A percentile compares a stretch with the other conserved stretches of the same genome.
These are phyloP conservation scores for Lytechinus variegatus DNA, from an alignment of 35 echinoderm and acorn worm genomes.

Conservation along the genomic window DNA sequence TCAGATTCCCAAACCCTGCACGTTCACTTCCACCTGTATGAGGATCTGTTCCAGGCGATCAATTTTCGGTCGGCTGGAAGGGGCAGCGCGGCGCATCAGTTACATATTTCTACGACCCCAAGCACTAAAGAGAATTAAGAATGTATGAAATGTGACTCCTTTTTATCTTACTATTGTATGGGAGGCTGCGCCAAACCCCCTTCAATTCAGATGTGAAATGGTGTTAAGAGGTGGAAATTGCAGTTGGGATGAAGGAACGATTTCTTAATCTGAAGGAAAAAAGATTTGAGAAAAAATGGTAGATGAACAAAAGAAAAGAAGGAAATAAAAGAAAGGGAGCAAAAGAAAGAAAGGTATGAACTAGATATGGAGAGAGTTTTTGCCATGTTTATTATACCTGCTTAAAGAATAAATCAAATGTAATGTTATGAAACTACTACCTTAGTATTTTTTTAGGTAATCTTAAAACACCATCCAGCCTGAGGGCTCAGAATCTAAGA, in stretches of 20 bases:
- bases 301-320: background rate
- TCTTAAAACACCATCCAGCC: background rate
- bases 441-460: too few relatives aligned
- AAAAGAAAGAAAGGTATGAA: background rate
- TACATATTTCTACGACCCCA: slow-evolving; percentile 38
- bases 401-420: too few relatives aligned
- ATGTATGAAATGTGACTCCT: slow-evolving; percentile 34
- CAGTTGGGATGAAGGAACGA: background rate
- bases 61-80: background rate
- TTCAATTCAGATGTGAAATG: slow-evolving; percentile 4
- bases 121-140: slow-evolving; percentile 8
- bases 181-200: background rate
- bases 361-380: too few relatives aligned
- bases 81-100: slow-evolving; percentile 24
- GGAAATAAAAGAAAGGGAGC: background rate
- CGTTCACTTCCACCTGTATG: slow-evolving; percentile 19
- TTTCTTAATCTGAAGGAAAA: background rate
- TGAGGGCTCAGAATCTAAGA: background rate
- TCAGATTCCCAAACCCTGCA: slow-evolving; percentile 24
- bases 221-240: background rate
- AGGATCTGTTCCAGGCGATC: slow-evolving; percentile 37
- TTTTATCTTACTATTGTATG: background rate
- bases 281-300: background rate
- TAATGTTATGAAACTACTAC: too few relatives aligned
- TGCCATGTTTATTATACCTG: too few relatives aligned